Conservation (phyloP, 1,140 invertebrate genomes). For the Cydia fagiglandana region DNA sequence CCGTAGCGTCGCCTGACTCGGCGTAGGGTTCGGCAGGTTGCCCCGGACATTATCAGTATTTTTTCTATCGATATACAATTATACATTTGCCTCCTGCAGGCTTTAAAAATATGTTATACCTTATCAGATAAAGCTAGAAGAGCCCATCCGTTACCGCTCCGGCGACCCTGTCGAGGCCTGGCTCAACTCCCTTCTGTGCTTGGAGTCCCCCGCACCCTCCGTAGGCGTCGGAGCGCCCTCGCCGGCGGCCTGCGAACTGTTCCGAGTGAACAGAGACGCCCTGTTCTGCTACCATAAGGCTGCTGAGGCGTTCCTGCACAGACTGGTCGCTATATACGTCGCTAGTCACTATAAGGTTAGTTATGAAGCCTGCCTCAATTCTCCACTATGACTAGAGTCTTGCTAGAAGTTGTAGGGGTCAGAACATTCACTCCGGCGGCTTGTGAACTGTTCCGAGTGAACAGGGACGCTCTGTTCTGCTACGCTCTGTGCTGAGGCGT, state of each 20-base stretch:
- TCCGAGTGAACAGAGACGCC: conserved; percentile 95
- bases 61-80: too few relatives aligned
- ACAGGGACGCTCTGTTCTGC: conserved; percentile 97
- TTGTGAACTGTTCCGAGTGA: conserved; percentile 96
- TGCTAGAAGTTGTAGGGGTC: too few relatives aligned
- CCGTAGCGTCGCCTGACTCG: too few relatives aligned
- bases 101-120: not conserved
- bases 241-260: conserved; percentile 94
- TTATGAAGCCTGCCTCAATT: not conserved
- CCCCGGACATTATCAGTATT: too few relatives aligned
- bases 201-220: conserved; percentile 87
- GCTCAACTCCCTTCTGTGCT: conserved; percentile 94
- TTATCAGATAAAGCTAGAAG: conserved; percentile 87
- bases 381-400: too few relatives aligned
- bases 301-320: conserved; percentile 96
- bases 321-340: conserved; percentile 95
- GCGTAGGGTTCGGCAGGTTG: too few relatives aligned
- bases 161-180: conserved; percentile 95
- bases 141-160: conserved; percentile 96
- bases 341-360: conserved; percentile 97
- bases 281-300: conserved; percentile 98
- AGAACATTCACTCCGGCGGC: conserved; percentile 92
- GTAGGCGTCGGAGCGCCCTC: conserved; percentile 90
- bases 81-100: too few relatives aligned
- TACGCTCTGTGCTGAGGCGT: conserved; percentile 97